Base-by-base conservation (phyloP, 2,113 vertebrate genomes). In the Podarcis cretensis region DNA sequence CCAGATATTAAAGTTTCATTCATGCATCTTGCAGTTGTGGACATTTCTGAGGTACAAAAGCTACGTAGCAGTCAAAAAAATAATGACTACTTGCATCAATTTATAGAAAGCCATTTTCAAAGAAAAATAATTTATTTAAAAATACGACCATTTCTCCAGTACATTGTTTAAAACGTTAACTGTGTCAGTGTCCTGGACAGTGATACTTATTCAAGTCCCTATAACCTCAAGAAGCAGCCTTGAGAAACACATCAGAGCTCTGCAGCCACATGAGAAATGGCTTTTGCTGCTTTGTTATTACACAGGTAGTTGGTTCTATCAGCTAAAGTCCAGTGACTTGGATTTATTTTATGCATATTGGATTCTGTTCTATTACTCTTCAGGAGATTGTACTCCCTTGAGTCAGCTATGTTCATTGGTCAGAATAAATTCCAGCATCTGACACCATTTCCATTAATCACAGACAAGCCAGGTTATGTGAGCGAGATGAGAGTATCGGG, bases 291-390 rank as follows among this genome's bases (percentile, higher is more conserved):
- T 95, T 95, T 91, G 90, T 97, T 97, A 97, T 97, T 96, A 97
- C 96, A 97, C 95, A 97, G 96, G 95, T 96, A 97, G 96, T 97
- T 97, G 96, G 94, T 95, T 97, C 95, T 94, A 63, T 96, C 96
- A 96, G 93, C 94, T 93, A 87, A 95, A 95, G 93, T 95, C 95
- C 89, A 91, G 92, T 84, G 90, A 93, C 94, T 94, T 91, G n/a
- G 93, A 96, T 97, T 96, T 97, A 95, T 95, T 97, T 97, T 97
- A 97, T 97, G 97, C 96, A 97, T 96, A 97, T 96, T 97, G 96
- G 89, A 84, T 93, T 97, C 94, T 96, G 92, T 97, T 97, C 96
- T 96, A 96, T 97, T 97, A 97, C 92, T 95, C 95, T 97, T 95
- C 95, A 96, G 91, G 94, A 96, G 94, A 95, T 92, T 95, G 89